Conservation (phyloP, 2,113 vertebrate species). For the Oophaga pumilio region DNA sequence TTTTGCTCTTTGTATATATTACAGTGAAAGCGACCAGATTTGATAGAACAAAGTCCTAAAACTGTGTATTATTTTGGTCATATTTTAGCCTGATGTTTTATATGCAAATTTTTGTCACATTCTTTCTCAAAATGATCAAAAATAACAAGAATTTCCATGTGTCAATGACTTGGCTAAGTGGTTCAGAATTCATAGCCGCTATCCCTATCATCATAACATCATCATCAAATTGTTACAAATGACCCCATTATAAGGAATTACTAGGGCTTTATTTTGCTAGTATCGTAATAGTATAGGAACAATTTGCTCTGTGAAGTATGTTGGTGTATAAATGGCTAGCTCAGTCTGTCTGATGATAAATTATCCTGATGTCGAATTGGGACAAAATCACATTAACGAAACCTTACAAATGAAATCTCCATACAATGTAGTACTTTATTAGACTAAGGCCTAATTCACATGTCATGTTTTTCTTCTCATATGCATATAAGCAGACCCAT, state of each 20-base stretch:
- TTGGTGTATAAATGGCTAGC: background rate
- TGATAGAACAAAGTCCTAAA: background rate
- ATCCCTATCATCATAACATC: background rate
- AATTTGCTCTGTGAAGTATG: background rate
- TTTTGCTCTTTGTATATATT: background rate
- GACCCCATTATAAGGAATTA: conserved; percentile 4
- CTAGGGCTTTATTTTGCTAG: background rate
- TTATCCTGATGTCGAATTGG: background rate
- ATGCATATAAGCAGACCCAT: too few species aligned
- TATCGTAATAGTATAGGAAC: conserved; percentile 1
- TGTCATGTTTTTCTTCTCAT: too few species aligned
- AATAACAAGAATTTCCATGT: background rate
- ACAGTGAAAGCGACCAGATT: background rate
- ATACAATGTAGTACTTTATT: background rate
- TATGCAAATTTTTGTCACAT: background rate
- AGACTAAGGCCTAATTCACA: too few species aligned
- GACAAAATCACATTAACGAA: background rate
- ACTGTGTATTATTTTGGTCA: background rate
- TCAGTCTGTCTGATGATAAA: background rate
- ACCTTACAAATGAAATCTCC: background rate
- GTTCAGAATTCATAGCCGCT: background rate
- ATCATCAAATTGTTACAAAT: background rate
- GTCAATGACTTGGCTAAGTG: background rate
- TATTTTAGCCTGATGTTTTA: background rate
- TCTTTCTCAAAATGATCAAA: background rate